Conservation (phyloP, 2,797 vertebrate genomes). For the Hyperoplus lanceolatus region DNA sequence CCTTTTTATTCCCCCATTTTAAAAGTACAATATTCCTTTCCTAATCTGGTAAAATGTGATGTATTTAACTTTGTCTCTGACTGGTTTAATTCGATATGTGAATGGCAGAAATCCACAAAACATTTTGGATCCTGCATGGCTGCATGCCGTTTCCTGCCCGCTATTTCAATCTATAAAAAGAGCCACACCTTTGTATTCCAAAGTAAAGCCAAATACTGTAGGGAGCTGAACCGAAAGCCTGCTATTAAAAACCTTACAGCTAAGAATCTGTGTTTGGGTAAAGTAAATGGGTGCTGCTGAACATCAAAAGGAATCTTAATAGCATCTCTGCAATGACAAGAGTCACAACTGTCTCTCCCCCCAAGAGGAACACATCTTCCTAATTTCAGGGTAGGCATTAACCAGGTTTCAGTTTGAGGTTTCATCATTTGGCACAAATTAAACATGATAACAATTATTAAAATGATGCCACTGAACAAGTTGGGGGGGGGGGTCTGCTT, state of each 20-base stretch:
- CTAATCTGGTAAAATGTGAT: slow-evolving; percentile 5
- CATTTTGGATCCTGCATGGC: slow-evolving; percentile 24
- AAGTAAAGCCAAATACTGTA: slow-evolving; percentile 30
- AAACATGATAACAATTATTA: neutral
- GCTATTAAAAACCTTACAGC: too few relatives aligned
- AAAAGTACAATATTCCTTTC: slow-evolving; percentile 3
- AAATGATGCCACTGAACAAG: too few relatives aligned
- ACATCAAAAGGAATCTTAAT: slow-evolving; percentile 17
- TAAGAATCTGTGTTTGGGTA: slow-evolving; percentile 13
- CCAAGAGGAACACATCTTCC: slow-evolving; percentile 1
- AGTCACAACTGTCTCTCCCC: neutral
- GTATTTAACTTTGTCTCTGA: slow-evolving; percentile 3
- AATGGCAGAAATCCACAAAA: slow-evolving; percentile 16
- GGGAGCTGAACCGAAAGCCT: slow-evolving; percentile 1
- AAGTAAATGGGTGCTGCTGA: slow-evolving; percentile 6
- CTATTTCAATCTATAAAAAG: slow-evolving; percentile 39
- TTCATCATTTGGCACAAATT: neutral
- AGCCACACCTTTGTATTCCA: slow-evolving; percentile 35
- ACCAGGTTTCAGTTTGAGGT: neutral
- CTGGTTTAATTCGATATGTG: slow-evolving; percentile 11
- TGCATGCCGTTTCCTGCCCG: slow-evolving; percentile 29
- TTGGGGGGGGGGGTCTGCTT: neutral
- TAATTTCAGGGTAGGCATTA: neutral
- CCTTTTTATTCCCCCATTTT: slow-evolving; percentile 9
- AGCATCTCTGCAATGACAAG: neutral